phyloP scores from a whole-genome alignment of 2,113 vertebrate genomes.

The Anguilla japonica region DNA sequence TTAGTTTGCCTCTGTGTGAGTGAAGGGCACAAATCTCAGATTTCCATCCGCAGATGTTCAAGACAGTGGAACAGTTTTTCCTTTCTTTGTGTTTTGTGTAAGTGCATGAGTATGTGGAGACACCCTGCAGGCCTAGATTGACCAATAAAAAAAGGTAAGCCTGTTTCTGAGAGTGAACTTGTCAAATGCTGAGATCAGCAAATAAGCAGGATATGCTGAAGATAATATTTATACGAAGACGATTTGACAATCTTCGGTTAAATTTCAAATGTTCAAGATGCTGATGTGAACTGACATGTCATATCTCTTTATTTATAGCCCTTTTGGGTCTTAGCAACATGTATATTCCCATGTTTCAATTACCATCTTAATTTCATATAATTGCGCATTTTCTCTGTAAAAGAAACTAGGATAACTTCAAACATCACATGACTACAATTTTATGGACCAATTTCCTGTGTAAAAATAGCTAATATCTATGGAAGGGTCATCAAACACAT shows the following conservation, averaged over 20 bases:
- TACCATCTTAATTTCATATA: neutral
- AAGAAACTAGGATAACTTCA: neutral
- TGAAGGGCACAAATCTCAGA: neutral
- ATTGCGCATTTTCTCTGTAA: neutral
- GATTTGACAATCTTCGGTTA: neutral
- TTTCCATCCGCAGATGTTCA: neutral
- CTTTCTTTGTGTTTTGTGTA: neutral
- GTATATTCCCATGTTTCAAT: neutral
- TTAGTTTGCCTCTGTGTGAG: neutral
- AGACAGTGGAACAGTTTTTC: neutral
- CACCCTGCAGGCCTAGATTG: neutral
- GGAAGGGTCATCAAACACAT: neutral
- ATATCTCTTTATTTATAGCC: neutral
- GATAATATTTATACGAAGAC: neutral
- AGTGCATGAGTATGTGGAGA: neutral
- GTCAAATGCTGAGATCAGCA: neutral
- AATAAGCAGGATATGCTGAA: neutral
- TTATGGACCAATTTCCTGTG: too few species aligned
- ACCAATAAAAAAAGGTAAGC: neutral
- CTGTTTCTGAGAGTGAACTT: neutral
- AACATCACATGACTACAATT: neutral
- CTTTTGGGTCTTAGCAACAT: neutral
- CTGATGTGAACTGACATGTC: neutral
- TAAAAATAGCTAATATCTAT: neutral
- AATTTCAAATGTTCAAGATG: neutral